phyloP scores from a whole-genome alignment of 1,140 invertebrate species.

The Ruditapes philippinarum region DNA sequence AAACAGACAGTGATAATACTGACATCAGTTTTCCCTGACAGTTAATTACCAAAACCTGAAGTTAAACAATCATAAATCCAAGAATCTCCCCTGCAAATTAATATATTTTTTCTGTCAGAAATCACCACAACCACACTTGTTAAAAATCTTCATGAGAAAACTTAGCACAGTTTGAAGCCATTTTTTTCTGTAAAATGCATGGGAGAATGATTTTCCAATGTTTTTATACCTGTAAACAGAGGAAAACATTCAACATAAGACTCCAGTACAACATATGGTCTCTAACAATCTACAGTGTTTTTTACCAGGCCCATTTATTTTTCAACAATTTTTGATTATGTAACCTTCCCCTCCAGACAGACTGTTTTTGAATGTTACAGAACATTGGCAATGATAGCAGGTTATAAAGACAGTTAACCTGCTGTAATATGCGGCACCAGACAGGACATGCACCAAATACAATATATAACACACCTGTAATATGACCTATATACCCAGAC shows the following conservation, averaged over 20 bases:
- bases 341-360: background rate
- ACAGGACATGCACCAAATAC: constrained; percentile 50
- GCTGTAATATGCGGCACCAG: background rate
- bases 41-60: too few relatives aligned
- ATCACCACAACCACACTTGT: background rate
- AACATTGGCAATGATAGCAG: constrained; percentile 21
- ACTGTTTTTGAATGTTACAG: constrained; percentile 10
- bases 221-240: constrained; percentile 23
- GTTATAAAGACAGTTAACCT: background rate
- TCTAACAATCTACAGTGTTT: background rate
- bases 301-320: constrained; percentile 4
- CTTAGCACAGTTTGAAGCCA: background rate
- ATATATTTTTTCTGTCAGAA: background rate
- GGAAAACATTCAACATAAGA: background rate
- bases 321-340: constrained; percentile 6
- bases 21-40: too few relatives aligned
- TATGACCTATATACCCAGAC: background rate
- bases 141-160: background rate
- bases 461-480: constrained; percentile 9
- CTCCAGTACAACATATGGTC: constrained; percentile 14
- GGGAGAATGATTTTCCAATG: background rate
- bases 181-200: constrained; percentile 24
- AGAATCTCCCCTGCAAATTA: too few relatives aligned
- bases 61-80: too few relatives aligned
- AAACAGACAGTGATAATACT: too few relatives aligned